A percentile compares a stretch with the other conserved stretches of the same genome.
phyloP scores from a whole-genome alignment of 1,140 invertebrate species.

The Cyrtorhinus lividipennis region DNA sequence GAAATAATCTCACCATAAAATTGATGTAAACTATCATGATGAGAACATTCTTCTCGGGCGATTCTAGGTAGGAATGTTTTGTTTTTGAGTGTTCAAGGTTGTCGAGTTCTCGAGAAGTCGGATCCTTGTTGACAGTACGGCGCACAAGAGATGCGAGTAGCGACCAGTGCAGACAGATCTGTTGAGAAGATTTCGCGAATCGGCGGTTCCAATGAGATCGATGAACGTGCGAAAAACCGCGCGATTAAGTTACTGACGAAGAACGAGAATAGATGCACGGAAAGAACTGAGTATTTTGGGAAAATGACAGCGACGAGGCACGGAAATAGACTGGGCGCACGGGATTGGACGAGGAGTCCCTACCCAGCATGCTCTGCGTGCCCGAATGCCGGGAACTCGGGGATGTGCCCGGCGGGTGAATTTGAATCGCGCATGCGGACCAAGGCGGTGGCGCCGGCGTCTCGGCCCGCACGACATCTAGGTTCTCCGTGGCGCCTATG shows the following conservation, averaged over 20 bases:
- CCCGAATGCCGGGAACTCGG: not conserved
- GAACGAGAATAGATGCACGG: not conserved
- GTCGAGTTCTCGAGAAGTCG: not conserved
- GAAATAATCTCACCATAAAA: too few relatives aligned
- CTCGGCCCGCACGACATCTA: too few relatives aligned
- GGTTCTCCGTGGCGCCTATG: too few relatives aligned
- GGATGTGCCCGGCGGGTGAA: not conserved
- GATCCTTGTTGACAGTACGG: too few relatives aligned
- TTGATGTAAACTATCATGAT: too few relatives aligned
- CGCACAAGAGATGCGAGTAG: too few relatives aligned
- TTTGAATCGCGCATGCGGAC: not conserved
- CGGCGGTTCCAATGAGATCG: not conserved
- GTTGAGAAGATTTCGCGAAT: too few relatives aligned
- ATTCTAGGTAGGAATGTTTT: not conserved
- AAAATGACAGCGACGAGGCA: not conserved
- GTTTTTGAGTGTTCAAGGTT: not conserved
- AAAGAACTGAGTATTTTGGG: slow-evolving; percentile 4
- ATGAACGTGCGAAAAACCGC: not conserved
- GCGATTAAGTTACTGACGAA: slow-evolving; percentile 2
- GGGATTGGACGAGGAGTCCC: not conserved
- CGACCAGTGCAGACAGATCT: too few relatives aligned
- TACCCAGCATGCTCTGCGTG: not conserved
- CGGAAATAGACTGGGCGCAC: not conserved
- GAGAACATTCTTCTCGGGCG: too few relatives aligned
- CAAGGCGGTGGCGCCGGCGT: too few relatives aligned